Conservation (phyloP, 2,113 vertebrate species). For the Syngnathus typhle region DNA sequence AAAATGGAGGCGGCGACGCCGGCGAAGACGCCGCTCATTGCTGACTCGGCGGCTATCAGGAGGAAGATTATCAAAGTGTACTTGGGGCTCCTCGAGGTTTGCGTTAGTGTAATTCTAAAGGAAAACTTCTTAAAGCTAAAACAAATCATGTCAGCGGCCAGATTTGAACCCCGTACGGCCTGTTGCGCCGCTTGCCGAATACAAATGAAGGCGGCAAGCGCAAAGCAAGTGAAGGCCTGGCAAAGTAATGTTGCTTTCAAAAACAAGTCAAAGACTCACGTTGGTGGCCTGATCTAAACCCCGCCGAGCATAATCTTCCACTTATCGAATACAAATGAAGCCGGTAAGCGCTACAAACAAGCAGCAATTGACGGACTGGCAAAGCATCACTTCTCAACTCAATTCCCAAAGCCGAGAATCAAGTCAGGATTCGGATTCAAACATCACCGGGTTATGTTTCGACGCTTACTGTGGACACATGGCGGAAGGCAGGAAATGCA, state of each 20-base stretch:
- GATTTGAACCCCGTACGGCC: neutral
- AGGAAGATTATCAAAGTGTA: neutral
- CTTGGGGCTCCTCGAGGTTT: neutral
- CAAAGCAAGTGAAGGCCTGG: neutral
- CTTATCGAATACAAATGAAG: neutral
- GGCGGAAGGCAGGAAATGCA: neutral
- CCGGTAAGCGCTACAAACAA: neutral
- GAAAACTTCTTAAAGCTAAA: neutral
- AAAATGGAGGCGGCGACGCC: slow-evolving; percentile 29
- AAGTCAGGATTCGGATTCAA: neutral
- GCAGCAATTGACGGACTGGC: neutral
- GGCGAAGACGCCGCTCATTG: slow-evolving; percentile 29
- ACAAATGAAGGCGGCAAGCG: neutral
- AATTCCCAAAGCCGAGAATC: neutral
- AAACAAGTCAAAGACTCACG: neutral
- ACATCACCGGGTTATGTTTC: neutral
- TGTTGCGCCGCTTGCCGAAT: neutral
- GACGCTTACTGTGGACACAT: neutral
- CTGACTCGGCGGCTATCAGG: slow-evolving; percentile 15
- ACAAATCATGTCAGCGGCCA: neutral
- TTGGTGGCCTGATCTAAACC: neutral
- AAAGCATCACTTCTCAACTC: neutral
- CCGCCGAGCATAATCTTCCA: neutral
- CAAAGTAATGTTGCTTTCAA: neutral
- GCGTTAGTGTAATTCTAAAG: neutral